Conservation (phyloP, 2,113 vertebrate species). For the Scomber scombrus region DNA sequence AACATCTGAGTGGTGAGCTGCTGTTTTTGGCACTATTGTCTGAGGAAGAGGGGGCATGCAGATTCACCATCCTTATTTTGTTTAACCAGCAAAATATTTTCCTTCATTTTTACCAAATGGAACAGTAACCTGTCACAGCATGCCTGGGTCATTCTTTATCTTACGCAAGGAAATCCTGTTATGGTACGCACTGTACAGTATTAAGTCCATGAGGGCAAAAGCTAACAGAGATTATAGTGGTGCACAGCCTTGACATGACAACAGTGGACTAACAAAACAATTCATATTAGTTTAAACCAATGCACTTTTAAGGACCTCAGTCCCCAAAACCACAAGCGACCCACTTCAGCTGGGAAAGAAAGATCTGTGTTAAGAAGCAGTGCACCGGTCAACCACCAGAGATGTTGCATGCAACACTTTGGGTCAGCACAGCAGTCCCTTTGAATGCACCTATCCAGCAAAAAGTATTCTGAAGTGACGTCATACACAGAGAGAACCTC, state of each 20-base stretch:
- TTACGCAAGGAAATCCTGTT: conserved; percentile 28
- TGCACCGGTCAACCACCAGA: conserved; percentile 22
- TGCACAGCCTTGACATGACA: conserved; percentile 71
- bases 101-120: conserved; percentile 33
- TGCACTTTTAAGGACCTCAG: conserved; percentile 14
- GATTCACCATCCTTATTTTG: conserved; percentile 31
- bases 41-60: conserved; percentile 60
- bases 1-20: conserved; percentile 18
- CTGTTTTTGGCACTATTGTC: conserved; percentile 74
- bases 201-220: conserved; percentile 46
- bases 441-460: conserved; percentile 41
- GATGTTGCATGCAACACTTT: conserved; percentile 62
- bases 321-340: conserved; percentile 37
- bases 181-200: conserved; percentile 58
- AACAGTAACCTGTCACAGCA: conserved; percentile 20
- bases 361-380: conserved; percentile 31
- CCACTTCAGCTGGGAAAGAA: conserved; percentile 34
- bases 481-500: conserved; percentile 76
- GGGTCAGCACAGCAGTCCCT: conserved; percentile 65
- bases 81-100: conserved; percentile 33
- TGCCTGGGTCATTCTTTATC: conserved; percentile 33
- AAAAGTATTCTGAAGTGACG: conserved; percentile 66
- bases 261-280: conserved; percentile 61
- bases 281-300: conserved; percentile 59
- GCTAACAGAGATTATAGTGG: conserved; percentile 62